Evolutionary conservation across 1,140 invertebrate species (phyloP).

Genomic region (Spodoptera frugiperda): DNA sequence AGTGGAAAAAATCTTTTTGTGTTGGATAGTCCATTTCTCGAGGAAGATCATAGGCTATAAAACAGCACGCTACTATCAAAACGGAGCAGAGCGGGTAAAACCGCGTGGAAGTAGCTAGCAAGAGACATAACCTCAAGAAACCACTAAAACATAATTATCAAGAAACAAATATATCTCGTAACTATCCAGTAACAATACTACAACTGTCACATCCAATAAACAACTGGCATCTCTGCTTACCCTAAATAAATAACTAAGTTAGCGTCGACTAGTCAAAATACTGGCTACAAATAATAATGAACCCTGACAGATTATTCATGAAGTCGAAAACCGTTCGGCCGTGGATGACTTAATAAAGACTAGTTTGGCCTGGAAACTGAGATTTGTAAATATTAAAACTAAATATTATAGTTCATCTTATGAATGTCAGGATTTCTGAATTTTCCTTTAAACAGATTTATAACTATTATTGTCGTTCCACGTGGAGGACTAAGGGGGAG

Average conservation of each 20-base stretch:
- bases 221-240: not conserved
- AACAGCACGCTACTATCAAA: no score
- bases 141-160: not conserved
- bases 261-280: conserved; percentile 5
- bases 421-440: no score
- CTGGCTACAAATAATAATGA: not conserved
- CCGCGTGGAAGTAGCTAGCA: no score
- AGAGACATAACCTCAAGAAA: not conserved
- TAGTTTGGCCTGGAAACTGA: not conserved
- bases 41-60: no score
- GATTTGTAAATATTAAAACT: no score
- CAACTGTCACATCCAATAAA: conserved; percentile 12
- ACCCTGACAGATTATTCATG: conserved; percentile 28
- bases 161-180: not conserved
- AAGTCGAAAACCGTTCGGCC: not conserved
- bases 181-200: not conserved
- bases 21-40: no score
- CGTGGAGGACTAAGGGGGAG: no score
- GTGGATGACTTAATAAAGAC: not conserved
- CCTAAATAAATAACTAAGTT: conserved; percentile 33
- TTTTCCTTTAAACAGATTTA: no score
- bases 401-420: no score
- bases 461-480: no score
- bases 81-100: no score
- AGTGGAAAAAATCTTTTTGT: no score